phyloP scores from a whole-genome alignment of 2,797 vertebrate genomes.

The Betta splendens region DNA sequence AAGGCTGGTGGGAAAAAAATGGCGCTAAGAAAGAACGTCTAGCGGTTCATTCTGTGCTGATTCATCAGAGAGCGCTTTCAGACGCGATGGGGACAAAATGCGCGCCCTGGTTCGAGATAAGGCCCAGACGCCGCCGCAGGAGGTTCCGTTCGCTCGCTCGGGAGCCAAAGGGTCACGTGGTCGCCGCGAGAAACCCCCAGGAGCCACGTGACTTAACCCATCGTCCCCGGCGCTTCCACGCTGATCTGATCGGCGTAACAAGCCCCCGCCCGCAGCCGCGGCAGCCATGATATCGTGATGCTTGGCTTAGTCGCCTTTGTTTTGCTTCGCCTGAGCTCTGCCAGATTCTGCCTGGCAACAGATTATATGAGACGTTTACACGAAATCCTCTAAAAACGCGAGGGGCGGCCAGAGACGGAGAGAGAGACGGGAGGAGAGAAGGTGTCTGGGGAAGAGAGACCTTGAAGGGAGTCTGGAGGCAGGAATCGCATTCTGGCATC shows the following conservation, averaged over 20 bases:
- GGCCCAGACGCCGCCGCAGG: slow-evolving; percentile 9
- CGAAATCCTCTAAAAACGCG: slow-evolving; percentile 47
- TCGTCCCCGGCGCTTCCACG: slow-evolving; percentile 14
- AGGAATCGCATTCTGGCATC: slow-evolving; percentile 31
- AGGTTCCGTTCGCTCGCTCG: slow-evolving; percentile 34
- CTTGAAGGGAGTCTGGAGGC: slow-evolving; percentile 50
- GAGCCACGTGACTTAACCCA: slow-evolving; percentile 31
- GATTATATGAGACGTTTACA: slow-evolving; percentile 36
- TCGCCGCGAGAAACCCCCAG: slow-evolving; percentile 6
- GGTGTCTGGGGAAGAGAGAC: slow-evolving; percentile 33
- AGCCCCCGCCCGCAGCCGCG: slow-evolving; percentile 18
- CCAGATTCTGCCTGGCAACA: slow-evolving; percentile 52
- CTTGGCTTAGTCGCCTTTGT: slow-evolving; percentile 32
- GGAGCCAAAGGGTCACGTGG: slow-evolving; percentile 31
- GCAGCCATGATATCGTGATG: slow-evolving; percentile 29
- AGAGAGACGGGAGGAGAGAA: slow-evolving; percentile 1
- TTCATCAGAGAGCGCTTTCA: slow-evolving; percentile 52
- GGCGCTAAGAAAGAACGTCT: slow-evolving; percentile 46
- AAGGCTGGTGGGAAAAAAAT: slow-evolving; percentile 42
- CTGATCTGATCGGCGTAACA: slow-evolving; percentile 33
- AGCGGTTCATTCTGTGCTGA: slow-evolving; percentile 44
- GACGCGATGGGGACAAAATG: slow-evolving; percentile 24
- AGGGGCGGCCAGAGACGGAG: not conserved
- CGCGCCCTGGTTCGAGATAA: slow-evolving; percentile 23
- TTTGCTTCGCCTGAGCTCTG: slow-evolving; percentile 19